Base-by-base conservation (phyloP, 1,140 invertebrate genomes). In the Drosophila rufa region DNA sequence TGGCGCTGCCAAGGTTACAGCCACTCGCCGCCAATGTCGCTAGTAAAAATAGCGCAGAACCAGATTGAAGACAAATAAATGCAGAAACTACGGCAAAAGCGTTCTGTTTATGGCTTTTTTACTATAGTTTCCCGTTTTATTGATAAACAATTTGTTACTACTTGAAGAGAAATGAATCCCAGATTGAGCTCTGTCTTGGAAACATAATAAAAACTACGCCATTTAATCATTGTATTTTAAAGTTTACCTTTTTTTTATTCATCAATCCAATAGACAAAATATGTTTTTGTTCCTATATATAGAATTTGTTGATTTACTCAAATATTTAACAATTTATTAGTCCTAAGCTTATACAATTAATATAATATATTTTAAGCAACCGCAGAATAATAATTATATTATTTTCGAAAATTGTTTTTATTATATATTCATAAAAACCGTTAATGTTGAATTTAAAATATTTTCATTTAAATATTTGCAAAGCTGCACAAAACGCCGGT, bases 1-100 rank as follows among this genome's bases (percentile, higher is more conserved):
- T 82, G 83, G 83, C 83, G 83, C 71, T 62, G 5, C 9, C 8
- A 6, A 45, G 30, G 48, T 70, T 87, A 30, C 79, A 19, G 4
- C 57, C 53, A 55, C 14, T 66, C 62, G 48, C 82, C 74, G 47
- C 25, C 40, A 15, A 51, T 51, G 74, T 50, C 74, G 71, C 73
- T 64, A 50, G n/a, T 48, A 50, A 65, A 43, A 43, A 11, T 7
- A 19, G 14, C 30, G 12, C 9, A 11, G 8, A 33, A 19, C 15
- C 46, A 19, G 6, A 17, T 36, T 12, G 17, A 64, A 38, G 27
- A 45, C n/a, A 33, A 25, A 42, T 25, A 4, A 2, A 17, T 30
- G 27, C 27, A 15, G 5, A n/a, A 17, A 33, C 9, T 14, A 15
- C 8, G n/a, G n/a, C n/a, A n/a, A n/a, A n/a, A n/a, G n/a, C n/a